Evolutionary conservation across 2,797 vertebrate species (phyloP).

Genomic region (Melanotaenia nigrans): DNA sequence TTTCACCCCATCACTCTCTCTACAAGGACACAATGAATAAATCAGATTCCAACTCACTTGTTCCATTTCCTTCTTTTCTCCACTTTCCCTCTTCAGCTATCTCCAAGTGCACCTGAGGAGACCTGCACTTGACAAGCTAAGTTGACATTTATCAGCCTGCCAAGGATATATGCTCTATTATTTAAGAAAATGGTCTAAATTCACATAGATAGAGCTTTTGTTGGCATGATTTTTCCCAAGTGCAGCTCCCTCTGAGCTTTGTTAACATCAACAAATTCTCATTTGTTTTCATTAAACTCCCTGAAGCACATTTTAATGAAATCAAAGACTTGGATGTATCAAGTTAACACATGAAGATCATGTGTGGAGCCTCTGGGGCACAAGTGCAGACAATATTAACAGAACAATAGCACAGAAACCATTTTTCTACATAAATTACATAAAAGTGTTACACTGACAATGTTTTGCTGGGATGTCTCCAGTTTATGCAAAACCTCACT

Average conservation of each 20-base stretch:
- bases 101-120: conserved; percentile 88
- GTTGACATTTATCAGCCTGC: conserved; percentile 53
- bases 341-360: conserved; percentile 42
- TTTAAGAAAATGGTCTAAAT: conserved; percentile 32
- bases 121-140: conserved; percentile 52
- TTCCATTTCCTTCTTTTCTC: conserved; percentile 91
- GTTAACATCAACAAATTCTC: conserved; percentile 14
- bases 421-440: conserved; percentile 8
- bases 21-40: conserved; percentile 76
- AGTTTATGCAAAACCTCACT: conserved; percentile 23
- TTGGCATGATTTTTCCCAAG: conserved; percentile 7
- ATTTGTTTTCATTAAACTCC: conserved; percentile 28
- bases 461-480: conserved; percentile 28
- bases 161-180: conserved; percentile 33
- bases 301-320: conserved; percentile 51
- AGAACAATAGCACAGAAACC: conserved; percentile 43
- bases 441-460: conserved; percentile 8
- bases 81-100: conserved; percentile 87
- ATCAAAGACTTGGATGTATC: conserved; percentile 25
- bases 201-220: neutral
- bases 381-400: conserved; percentile 19
- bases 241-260: conserved; percentile 10
- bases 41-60: conserved; percentile 82
- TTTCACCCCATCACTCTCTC: conserved; percentile 34
- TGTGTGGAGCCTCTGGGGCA: conserved; percentile 31